Evolutionary conservation across 2,888 invertebrate genomes (phyloP).

Genomic region (Halictus ligatus): DNA sequence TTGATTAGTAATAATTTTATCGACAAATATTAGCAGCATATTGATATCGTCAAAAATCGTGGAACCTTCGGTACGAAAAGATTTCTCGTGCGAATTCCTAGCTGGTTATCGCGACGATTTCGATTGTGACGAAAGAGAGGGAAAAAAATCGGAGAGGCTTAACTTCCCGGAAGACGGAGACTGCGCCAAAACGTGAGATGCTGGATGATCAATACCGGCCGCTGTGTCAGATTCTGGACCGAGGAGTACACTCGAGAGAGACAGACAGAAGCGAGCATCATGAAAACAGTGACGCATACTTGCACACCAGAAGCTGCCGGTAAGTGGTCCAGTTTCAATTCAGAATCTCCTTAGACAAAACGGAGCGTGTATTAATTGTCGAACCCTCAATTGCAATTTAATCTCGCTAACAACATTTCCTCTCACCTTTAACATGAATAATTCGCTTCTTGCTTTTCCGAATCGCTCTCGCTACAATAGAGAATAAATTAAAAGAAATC

Average conservation of each 20-base stretch:
- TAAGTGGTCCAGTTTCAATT: conserved; percentile 58
- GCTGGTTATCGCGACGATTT: neutral
- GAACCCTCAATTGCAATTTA: neutral
- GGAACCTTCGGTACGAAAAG: neutral
- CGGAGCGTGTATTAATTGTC: neutral
- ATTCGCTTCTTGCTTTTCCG: neutral
- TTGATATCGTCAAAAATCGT: neutral
- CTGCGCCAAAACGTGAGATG: conserved; percentile 69
- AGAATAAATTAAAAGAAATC: neutral
- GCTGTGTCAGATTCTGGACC: conserved; percentile 52
- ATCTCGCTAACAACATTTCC: neutral
- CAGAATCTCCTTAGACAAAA: conserved; percentile 13
- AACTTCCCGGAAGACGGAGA: conserved; percentile 61
- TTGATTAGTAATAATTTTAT: neutral
- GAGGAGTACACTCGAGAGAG: conserved; percentile 59
- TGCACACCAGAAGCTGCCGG: conserved; percentile 74
- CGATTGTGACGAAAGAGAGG: conserved; percentile 1
- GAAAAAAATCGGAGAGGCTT: conserved; percentile 30
- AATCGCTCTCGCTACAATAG: neutral
- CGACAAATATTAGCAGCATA: neutral
- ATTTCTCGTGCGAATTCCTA: conserved; percentile 1
- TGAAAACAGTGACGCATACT: conserved; percentile 74
- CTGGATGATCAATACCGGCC: conserved; percentile 74
- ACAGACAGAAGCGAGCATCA: conserved; percentile 60
- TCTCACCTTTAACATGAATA: neutral